Evolutionary conservation across 2,113 vertebrate genomes (phyloP).

Genomic region (Lasiurus borealis): DNA sequence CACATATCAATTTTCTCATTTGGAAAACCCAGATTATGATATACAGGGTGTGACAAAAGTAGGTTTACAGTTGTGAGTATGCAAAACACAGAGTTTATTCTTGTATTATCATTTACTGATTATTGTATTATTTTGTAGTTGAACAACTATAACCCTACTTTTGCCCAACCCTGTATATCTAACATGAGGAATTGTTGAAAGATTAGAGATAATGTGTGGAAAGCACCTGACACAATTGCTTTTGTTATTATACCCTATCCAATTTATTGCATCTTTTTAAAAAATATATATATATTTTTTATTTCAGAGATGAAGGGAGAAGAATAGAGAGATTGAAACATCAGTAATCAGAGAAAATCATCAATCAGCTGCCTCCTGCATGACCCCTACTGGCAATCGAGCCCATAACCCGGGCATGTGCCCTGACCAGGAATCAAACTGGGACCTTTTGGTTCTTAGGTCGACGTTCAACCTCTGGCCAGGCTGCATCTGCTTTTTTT

Average conservation of each 20-base stretch:
- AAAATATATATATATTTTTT: too few species aligned
- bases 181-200: not conserved
- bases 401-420: too few species aligned
- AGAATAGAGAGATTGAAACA: too few species aligned
- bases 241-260: not conserved
- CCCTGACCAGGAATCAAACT: too few species aligned
- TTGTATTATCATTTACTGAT: not conserved
- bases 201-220: not conserved
- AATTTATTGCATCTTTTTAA: not conserved
- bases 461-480: not conserved
- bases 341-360: too few species aligned
- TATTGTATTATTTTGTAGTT: not conserved
- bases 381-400: too few species aligned
- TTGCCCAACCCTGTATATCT: not conserved
- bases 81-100: not conserved
- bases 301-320: not conserved
- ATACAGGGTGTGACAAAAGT: not conserved
- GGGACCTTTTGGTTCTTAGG: too few species aligned
- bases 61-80: not conserved
- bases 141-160: not conserved
- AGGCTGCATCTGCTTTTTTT: not conserved
- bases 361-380: too few species aligned
- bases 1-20: constrained; percentile 43
- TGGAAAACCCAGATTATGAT: not conserved
- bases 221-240: not conserved